phyloP scores from a whole-genome alignment of 53 echinoderm and acorn worm genomes.

The Henricia sp. region DNA sequence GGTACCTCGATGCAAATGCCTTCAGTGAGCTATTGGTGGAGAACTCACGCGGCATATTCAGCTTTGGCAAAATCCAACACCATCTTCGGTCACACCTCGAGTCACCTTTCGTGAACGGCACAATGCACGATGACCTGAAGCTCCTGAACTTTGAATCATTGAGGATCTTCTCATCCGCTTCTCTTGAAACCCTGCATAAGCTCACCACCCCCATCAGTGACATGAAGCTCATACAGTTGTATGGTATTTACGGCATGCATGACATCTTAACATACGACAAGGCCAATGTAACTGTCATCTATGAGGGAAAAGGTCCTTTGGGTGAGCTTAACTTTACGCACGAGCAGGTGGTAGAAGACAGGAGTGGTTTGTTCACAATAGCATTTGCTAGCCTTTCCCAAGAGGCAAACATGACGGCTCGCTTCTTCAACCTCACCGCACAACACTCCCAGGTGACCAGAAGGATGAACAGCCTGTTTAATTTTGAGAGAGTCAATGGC shows the following conservation, averaged over 20 bases:
- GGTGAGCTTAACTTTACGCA: slow-evolving; percentile 54
- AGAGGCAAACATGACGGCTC: slow-evolving; percentile 50
- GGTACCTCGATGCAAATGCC: slow-evolving; percentile 31
- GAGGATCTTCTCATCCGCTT: slow-evolving; percentile 35
- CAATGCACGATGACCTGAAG: slow-evolving; percentile 26
- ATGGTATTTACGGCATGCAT: slow-evolving; percentile 54
- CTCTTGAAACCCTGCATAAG: not conserved
- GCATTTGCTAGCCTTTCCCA: slow-evolving; percentile 34
- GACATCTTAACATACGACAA: slow-evolving; percentile 61
- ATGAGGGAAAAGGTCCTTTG: slow-evolving; percentile 37
- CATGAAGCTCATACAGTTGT: slow-evolving; percentile 27
- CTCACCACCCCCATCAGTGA: slow-evolving; percentile 43
- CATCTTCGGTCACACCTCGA: slow-evolving; percentile 16
- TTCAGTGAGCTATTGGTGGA: slow-evolving; percentile 32
- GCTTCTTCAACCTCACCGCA: slow-evolving; percentile 76
- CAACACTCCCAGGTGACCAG: slow-evolving; percentile 56
- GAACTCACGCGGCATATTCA: slow-evolving; percentile 40
- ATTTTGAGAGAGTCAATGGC: slow-evolving; percentile 71
- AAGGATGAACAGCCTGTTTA: slow-evolving; percentile 69
- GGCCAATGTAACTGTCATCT: slow-evolving; percentile 49
- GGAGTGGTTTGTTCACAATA: slow-evolving; percentile 60
- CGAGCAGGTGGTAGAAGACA: slow-evolving; percentile 39
- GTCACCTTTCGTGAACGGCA: slow-evolving; percentile 48
- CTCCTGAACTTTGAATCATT: slow-evolving; percentile 59
- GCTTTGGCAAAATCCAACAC: slow-evolving; percentile 48